Evolutionary conservation across 1,140 invertebrate genomes (phyloP), one percentile per base, ranked within the genome.

Genomic region (Ladona fulva): DNA sequence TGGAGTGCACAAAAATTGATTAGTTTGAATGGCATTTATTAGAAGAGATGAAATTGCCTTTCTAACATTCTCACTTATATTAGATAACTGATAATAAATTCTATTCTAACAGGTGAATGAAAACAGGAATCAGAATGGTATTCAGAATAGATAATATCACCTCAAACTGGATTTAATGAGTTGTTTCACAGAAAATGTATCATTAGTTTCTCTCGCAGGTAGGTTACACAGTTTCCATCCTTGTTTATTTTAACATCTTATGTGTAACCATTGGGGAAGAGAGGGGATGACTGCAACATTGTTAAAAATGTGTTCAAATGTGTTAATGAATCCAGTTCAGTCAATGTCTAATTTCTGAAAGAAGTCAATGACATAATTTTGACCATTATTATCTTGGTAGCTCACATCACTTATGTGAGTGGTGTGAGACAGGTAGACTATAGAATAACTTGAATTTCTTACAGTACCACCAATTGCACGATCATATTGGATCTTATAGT

Each of bases 341-440:
- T 66, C 52, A 66, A 37, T 66, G 52, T 66, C 52, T 66, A 16
- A 19, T 66, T 66, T 66, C 16, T 66, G n/a, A 66, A 5, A 19
- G 3, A 66, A 66, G 52, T 66, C 52, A 66, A 12, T 19, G n/a
- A 66, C n/a, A 66, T 66, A 22, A 37, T 66, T 66, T 66, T 66
- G 52, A 66, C n/a, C n/a, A 22, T 66, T 66, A 66, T 66, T 66
- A 66, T 66, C 52, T 66, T 66, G 52, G 52, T 66, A 66, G 52
- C 52, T 22, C 52, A 66, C 52, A 12, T 66, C n/a, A 66, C 52
- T 66, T 12, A 66, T 19, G 14, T 66, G 52, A 66, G 52, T 66
- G 52, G n/a, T 66, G 16, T 66, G 52, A 66, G 52, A 66, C 16
- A 66, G 52, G 52, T 66, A 66, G 52, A 66, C 52, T 66, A 16